phyloP scores from a whole-genome alignment of 2,797 vertebrate genomes.

The Malacoraja senta region DNA sequence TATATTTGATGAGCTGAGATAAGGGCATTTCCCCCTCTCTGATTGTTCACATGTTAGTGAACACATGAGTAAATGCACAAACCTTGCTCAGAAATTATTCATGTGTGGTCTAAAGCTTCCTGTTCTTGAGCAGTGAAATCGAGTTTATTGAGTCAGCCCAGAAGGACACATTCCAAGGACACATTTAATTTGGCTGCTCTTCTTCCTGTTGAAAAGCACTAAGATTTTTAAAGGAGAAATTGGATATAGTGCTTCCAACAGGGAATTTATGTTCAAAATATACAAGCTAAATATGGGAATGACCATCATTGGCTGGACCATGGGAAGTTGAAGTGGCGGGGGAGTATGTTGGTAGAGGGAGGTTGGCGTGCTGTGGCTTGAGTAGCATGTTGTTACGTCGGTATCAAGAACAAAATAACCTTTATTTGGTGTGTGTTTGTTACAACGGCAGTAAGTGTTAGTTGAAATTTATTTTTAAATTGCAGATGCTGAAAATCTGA shows the following conservation, averaged over 20 bases:
- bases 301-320: not conserved
- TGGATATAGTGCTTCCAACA: not conserved
- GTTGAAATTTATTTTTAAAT: not conserved
- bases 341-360: not conserved
- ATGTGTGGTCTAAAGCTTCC: constrained; percentile 35
- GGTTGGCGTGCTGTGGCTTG: not conserved
- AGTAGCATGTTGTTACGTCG: not conserved
- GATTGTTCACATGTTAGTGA: constrained; percentile 47
- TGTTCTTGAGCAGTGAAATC: constrained; percentile 38
- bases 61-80: constrained; percentile 42
- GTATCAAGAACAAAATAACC: not conserved
- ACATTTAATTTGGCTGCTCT: constrained; percentile 10
- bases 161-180: constrained; percentile 29
- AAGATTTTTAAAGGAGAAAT: not conserved
- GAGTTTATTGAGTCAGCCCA: constrained; percentile 35
- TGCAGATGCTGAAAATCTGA: not conserved
- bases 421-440: not conserved
- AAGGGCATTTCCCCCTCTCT: constrained; percentile 47
- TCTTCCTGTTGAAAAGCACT: not conserved
- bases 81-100: constrained; percentile 36
- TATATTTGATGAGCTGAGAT: constrained; percentile 55
- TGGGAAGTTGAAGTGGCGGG: not conserved
- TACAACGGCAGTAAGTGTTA: not conserved
- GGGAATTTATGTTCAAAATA: not conserved
- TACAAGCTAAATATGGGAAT: not conserved